Evolutionary conservation across 2,888 invertebrate genomes (phyloP).

Genomic region (Micropterix aruncella): DNA sequence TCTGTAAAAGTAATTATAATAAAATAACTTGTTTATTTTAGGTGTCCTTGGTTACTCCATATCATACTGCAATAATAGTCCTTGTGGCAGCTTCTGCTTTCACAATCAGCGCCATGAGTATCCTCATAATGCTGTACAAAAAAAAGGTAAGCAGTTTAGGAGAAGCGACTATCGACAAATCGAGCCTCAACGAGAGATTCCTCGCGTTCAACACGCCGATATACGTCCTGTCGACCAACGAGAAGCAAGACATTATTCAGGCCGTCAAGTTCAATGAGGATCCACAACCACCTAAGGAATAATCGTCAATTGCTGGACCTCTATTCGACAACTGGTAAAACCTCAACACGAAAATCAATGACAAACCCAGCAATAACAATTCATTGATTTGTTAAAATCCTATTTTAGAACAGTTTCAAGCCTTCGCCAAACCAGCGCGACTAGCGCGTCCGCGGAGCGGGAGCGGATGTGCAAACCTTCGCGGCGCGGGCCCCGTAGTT

Average conservation of each 20-base stretch:
- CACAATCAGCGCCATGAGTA: slow-evolving; percentile 60
- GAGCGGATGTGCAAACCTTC: too few species aligned
- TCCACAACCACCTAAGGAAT: too few species aligned
- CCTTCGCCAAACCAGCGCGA: too few species aligned
- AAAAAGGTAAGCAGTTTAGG: slow-evolving; percentile 41
- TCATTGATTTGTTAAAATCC: too few species aligned
- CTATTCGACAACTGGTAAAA: too few species aligned
- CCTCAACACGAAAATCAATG: too few species aligned
- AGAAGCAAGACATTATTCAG: slow-evolving; percentile 34
- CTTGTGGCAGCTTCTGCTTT: slow-evolving; percentile 68
- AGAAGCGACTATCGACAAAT: slow-evolving; percentile 31
- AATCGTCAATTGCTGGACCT: too few species aligned
- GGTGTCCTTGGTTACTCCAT: slow-evolving; percentile 51
- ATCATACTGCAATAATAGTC: slow-evolving; percentile 65
- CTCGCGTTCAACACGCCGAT: slow-evolving; percentile 50
- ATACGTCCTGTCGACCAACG: slow-evolving; percentile 52
- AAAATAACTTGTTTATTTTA: slow-evolving; percentile 14
- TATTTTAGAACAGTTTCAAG: too few species aligned
- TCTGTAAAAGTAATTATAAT: background rate
- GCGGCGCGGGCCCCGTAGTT: too few species aligned
- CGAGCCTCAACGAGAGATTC: slow-evolving; percentile 38
- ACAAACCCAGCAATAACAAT: too few species aligned
- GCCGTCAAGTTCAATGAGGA: background rate
- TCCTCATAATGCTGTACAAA: slow-evolving; percentile 61
- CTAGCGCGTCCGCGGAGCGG: too few species aligned